phyloP scores from a whole-genome alignment of 2,113 vertebrate species.

The Ceratotherium simum region DNA sequence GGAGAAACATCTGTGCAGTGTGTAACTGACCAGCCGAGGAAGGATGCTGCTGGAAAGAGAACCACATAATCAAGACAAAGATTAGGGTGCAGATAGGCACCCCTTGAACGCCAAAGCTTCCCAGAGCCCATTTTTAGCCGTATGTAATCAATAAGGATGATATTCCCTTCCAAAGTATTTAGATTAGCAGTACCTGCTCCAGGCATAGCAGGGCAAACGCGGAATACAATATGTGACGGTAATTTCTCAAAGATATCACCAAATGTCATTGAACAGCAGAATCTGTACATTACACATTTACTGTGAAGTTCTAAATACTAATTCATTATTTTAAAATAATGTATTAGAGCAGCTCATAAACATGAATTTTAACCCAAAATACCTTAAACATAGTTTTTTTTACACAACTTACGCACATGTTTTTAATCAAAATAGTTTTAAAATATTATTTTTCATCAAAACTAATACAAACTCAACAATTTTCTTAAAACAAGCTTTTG shows the following conservation, averaged over 20 bases:
- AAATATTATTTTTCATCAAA: conserved; percentile 45
- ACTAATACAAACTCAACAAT: background rate
- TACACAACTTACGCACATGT: background rate
- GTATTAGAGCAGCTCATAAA: background rate
- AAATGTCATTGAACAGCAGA: background rate
- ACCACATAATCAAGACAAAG: conserved; percentile 68
- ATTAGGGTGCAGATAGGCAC: conserved; percentile 67
- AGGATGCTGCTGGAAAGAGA: conserved; percentile 45
- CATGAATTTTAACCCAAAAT: background rate
- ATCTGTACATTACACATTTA: background rate
- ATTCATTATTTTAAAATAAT: conserved; percentile 29
- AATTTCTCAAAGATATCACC: conserved; percentile 21
- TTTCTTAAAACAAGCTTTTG: background rate
- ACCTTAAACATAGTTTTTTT: background rate
- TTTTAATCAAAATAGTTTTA: conserved; percentile 9
- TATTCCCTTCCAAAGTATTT: conserved; percentile 64
- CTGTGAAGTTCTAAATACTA: conserved; percentile 47
- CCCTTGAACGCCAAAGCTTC: conserved; percentile 61
- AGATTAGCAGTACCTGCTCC: conserved; percentile 74
- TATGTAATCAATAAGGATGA: conserved; percentile 67
- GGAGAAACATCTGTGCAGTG: conserved; percentile 78
- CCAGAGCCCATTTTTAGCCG: conserved; percentile 63
- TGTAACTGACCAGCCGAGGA: background rate
- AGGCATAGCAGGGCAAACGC: background rate
- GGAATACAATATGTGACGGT: background rate